Base-by-base conservation (phyloP, 2,797 vertebrate genomes). In the Anolis apletophallus region DNA sequence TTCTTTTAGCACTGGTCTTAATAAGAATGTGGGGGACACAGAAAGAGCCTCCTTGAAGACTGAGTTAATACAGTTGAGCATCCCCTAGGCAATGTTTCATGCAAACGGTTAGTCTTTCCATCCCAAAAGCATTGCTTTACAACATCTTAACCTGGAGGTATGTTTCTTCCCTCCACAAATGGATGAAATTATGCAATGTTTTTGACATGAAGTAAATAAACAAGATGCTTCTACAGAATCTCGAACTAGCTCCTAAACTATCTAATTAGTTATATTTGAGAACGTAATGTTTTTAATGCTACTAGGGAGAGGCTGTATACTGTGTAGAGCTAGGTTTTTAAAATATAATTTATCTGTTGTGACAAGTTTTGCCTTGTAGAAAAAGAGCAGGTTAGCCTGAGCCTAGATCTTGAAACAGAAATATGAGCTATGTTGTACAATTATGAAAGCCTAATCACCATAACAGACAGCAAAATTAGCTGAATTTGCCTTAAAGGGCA, bases 211-310 rank as follows among this genome's bases (percentile, higher is more conserved):
- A 40, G 5, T 40, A 40, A 40, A 40, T 40, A 40, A 46, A 69
- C n/a, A 83, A 73, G 12, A 80, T 8, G 36, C 57, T 64, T 73
- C 54, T 34, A 86, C 80, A 40, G 69, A 86, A 74, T 74, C 55
- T 69, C 84, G 19, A 85, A 80, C 61, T 72, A 80, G 54, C 36
- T 80, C 34, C 29, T 59, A 85, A 80, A 16, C 67, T 17, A 59
- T 46, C 21, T 23, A 69, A 79, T 85, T 72, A 85, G 84, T 72
- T 26, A 72, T 59, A 71, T n/a, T 36, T 59, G 67, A 80, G 34
- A 59, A 54, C 12, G 52, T 73, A 79, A 68, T 80, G 80, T 85
- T 80, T 85, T 85, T 85, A 85, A 50, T 72, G 54, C 64, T 46
- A 72, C n/a, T 80, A 67, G 72, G 19, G 77, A 69, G 67, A 26